Base-by-base conservation (phyloP, 2,888 invertebrate genomes). In the Himalopsyche tibetana region DNA sequence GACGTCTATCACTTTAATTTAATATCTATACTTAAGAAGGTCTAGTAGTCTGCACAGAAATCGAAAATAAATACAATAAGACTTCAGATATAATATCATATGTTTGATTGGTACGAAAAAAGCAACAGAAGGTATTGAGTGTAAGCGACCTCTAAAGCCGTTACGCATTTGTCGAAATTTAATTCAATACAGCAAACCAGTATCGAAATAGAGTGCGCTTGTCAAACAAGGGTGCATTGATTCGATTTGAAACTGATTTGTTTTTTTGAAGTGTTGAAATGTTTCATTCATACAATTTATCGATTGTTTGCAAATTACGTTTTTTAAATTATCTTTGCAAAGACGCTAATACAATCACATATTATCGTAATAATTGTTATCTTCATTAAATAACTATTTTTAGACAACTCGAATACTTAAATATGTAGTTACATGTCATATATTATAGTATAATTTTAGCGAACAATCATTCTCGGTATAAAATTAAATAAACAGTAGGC, bases 171-270 rank as follows among this genome's bases (percentile, higher is more conserved):
- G 56, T n/a, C 17, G 8, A 63, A 63, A 63, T 63, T 63, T 4
- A 19, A 63, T 63, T 63, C 63, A 63, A 63, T 63, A 19, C 63
- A 28, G 8, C 63, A 19, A 28, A 63, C 63, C 63, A 19, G 63
- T 63, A 63, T 63, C 63, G 63, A 63, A 63, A 63, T 28, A 9
- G 63, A 63, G 63, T 63, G 63, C 11, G 28, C 63, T 63, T 28
- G 19, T 63, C 63, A 63, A 63, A 63, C 63, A 63, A 63, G 63
- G n/a, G 56, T 38, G 28, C 63, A 55, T 28, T 84, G 82, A 86
- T 84, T 84, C 82, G 82, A 86, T 86, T 86, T 84, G 84, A 86
- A 82, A 84, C 74, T 86, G 82, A 86, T 86, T 86, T 82, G 84
- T 86, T 84, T 86, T 85, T 84, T 55, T 38, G 80, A 56, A 86